A percentile compares a stretch with the other conserved stretches of the same genome.
phyloP scores from a whole-genome alignment of 1,140 invertebrate genomes.

The Diuraphis noxia region DNA sequence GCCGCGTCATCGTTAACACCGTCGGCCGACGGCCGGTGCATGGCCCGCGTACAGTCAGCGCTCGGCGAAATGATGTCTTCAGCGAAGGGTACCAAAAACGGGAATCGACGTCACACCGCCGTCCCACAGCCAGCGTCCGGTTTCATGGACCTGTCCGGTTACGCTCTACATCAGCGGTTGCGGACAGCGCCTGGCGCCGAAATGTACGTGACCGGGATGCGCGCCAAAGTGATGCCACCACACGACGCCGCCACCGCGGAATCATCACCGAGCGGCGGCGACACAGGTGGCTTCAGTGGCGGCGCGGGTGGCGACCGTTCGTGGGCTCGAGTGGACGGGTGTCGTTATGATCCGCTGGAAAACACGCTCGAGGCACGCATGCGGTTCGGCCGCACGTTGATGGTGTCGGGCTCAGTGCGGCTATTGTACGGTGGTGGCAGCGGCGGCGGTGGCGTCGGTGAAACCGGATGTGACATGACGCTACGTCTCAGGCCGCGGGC shows the following conservation, averaged over 20 bases:
- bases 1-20: not conserved
- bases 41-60: constrained; percentile 26
- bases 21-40: not conserved
- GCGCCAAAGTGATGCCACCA: constrained; percentile 65
- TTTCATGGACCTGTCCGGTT: constrained; percentile 66
- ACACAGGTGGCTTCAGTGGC: constrained; percentile 62
- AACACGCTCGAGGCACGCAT: constrained; percentile 75
- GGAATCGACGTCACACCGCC: not conserved
- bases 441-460: constrained; percentile 56
- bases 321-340: constrained; percentile 69
- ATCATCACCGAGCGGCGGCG: constrained; percentile 63
- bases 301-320: constrained; percentile 60
- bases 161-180: constrained; percentile 67
- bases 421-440: constrained; percentile 57
- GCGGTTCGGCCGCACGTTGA: constrained; percentile 72
- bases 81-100: not conserved
- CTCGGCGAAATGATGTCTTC: constrained; percentile 20
- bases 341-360: constrained; percentile 71
- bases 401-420: constrained; percentile 67
- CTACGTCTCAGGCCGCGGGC: constrained; percentile 70
- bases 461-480: constrained; percentile 75
- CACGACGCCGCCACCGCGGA: constrained; percentile 65
- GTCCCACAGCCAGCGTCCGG: not conserved
- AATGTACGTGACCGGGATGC: constrained; percentile 70
- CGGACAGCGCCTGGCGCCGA: constrained; percentile 65